A percentile compares a stretch with the other conserved stretches of the same genome.
These are phyloP conservation scores for Bombus terrestris DNA, from an alignment of 1,140 invertebrate species.

Conservation along the genomic window DNA sequence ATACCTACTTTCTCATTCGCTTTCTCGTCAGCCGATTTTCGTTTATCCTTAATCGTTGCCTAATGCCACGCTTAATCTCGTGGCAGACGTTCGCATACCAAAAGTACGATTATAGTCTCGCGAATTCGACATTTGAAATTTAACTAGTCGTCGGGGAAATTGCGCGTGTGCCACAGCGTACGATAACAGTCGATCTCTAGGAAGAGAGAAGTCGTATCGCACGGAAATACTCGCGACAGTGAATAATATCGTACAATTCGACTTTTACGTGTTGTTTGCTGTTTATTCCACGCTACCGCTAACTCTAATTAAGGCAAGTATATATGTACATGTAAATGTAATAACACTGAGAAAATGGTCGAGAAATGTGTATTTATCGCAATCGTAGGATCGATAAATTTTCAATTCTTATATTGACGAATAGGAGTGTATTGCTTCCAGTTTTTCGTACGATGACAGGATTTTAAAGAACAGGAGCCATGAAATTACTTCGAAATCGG, in stretches of 20 bases:
- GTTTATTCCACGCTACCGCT: background rate
- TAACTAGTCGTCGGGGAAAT: background rate
- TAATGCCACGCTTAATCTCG: background rate
- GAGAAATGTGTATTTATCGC: background rate
- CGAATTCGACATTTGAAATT: background rate
- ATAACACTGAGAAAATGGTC: background rate
- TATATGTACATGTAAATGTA: background rate
- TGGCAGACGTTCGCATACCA: background rate
- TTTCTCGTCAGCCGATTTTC: background rate
- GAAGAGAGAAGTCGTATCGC: background rate
- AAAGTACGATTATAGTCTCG: background rate
- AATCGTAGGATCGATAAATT: background rate
- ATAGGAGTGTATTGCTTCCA: background rate
- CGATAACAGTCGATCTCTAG: too few relatives aligned
- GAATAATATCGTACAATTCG: background rate
- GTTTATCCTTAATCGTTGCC: background rate
- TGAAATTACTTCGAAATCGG: background rate
- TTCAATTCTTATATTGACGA: background rate
- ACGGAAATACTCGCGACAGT: background rate
- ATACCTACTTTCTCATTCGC: background rate
- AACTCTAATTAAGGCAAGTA: background rate
- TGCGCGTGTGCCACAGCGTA: slow-evolving; percentile 9
- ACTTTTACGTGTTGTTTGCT: background rate
- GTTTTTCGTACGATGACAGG: background rate
- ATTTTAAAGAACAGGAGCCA: background rate